Percentiles rank a stretch among this genome's conserved stretches.
phyloP scores from a whole-genome alignment of 1,140 invertebrate species.

The Lasioglossum baleicum region DNA sequence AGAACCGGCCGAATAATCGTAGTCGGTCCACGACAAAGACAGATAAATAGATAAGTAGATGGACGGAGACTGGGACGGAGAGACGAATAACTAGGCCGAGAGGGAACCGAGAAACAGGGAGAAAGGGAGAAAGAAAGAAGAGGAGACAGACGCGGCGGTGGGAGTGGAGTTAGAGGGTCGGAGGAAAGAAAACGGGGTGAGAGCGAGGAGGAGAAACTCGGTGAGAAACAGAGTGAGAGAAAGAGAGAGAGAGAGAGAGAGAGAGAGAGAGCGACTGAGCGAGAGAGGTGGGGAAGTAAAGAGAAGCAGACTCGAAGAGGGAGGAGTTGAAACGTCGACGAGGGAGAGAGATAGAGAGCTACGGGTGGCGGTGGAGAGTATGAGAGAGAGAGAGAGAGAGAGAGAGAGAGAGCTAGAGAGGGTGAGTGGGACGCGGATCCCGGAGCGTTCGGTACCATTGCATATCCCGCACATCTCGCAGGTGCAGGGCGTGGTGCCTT shows the following conservation, averaged over 20 bases:
- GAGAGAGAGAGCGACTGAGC: slow-evolving; percentile 18
- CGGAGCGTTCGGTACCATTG: slow-evolving; percentile 68
- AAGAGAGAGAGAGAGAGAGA: slow-evolving; percentile 1
- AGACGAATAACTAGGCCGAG: slow-evolving; percentile 37
- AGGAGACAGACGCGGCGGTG: neutral
- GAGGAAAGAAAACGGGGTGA: slow-evolving; percentile 16
- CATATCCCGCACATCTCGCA: slow-evolving; percentile 78
- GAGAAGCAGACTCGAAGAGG: neutral
- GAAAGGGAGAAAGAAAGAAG: neutral
- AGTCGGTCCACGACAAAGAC: slow-evolving; percentile 22
- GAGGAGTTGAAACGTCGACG: neutral
- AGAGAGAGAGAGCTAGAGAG: neutral
- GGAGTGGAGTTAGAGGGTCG: neutral
- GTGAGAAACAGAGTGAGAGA: neutral
- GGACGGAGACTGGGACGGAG: slow-evolving; percentile 18
- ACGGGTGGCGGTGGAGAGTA: neutral
- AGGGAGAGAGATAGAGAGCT: neutral
- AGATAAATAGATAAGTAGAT: slow-evolving; percentile 48
- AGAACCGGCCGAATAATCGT: slow-evolving; percentile 16
- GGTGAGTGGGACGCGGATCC: slow-evolving; percentile 39
- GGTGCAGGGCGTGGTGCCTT: slow-evolving; percentile 80
- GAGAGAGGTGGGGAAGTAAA: neutral
- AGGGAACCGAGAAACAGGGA: slow-evolving; percentile 1
- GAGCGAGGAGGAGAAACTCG: neutral
- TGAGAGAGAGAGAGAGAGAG: neutral